Evolutionary conservation across 2,113 vertebrate species (phyloP).

Genomic region (Rhabdornis inornatus): DNA sequence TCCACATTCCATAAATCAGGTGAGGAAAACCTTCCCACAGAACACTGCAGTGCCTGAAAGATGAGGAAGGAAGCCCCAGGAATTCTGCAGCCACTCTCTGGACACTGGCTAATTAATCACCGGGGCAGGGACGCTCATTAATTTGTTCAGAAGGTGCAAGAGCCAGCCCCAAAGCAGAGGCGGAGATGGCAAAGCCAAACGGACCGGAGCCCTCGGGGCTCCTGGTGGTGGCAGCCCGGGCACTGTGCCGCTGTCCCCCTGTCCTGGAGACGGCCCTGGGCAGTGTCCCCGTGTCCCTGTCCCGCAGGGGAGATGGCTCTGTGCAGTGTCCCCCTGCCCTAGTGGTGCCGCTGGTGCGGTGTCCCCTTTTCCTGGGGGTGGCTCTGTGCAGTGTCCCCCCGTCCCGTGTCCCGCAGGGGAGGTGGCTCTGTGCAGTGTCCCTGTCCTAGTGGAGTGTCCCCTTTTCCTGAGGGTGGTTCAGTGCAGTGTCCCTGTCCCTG

Average conservation of each 20-base stretch:
- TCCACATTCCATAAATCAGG: not conserved
- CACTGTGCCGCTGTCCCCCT: not conserved
- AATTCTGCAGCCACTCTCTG: fast-evolving
- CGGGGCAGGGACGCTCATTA: not conserved
- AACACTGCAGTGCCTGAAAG: not conserved
- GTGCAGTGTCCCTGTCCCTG: too few relatives aligned
- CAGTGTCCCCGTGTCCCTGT: too few relatives aligned
- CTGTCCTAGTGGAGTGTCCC: too few relatives aligned
- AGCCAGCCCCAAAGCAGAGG: not conserved
- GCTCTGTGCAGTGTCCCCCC: not conserved
- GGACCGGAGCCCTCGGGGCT: not conserved
- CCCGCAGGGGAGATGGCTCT: not conserved
- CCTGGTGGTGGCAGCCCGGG: not conserved
- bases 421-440: not conserved
- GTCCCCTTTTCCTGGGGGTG: too few relatives aligned
- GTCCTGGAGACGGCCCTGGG: too few relatives aligned
- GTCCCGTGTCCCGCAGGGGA: not conserved
- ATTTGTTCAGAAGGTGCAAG: too few relatives aligned
- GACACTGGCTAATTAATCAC: fast-evolving
- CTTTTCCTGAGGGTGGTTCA: too few relatives aligned
- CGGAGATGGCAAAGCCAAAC: not conserved
- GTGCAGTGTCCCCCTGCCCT: not conserved
- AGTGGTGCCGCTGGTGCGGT: too few relatives aligned
- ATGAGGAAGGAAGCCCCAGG: not conserved
- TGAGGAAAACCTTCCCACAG: not conserved